Conservation (phyloP, 2,113 vertebrate species). For the Rhinoderma darwinii region DNA sequence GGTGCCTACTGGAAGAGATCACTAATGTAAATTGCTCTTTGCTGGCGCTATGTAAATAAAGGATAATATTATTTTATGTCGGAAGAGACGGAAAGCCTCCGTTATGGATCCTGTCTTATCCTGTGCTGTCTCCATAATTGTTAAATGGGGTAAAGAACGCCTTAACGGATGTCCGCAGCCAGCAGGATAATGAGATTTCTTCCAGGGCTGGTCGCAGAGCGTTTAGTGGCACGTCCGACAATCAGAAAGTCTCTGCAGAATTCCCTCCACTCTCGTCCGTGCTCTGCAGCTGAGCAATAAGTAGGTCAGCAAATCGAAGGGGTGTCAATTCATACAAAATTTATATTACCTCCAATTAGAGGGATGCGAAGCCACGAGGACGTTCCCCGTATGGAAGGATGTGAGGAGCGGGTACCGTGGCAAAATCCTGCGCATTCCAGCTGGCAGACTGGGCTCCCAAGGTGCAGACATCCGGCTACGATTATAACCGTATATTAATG, state of each 20-base stretch:
- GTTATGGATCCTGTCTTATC: background rate
- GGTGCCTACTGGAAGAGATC: background rate
- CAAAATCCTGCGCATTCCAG: background rate
- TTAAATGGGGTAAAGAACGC: background rate
- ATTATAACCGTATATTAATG: too few relatives aligned
- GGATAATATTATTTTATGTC: background rate
- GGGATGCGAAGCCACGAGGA: background rate
- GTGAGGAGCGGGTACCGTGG: background rate
- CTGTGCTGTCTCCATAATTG: background rate
- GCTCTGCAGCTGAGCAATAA: slow-evolving; percentile 21
- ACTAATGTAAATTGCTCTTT: background rate
- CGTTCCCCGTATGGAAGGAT: background rate
- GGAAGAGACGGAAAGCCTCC: background rate
- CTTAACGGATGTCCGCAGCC: background rate
- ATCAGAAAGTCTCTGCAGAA: slow-evolving; percentile 39
- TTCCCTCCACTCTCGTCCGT: background rate
- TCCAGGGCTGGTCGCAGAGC: background rate
- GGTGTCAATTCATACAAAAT: slow-evolving; percentile 57
- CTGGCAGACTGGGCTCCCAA: background rate
- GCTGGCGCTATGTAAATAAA: background rate
- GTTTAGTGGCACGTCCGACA: background rate
- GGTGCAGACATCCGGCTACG: background rate
- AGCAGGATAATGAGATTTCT: background rate
- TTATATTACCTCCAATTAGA: slow-evolving; percentile 49
- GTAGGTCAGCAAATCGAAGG: slow-evolving; percentile 49